phyloP scores from a whole-genome alignment of 2,888 invertebrate species.

The Leptopilina myrica region DNA sequence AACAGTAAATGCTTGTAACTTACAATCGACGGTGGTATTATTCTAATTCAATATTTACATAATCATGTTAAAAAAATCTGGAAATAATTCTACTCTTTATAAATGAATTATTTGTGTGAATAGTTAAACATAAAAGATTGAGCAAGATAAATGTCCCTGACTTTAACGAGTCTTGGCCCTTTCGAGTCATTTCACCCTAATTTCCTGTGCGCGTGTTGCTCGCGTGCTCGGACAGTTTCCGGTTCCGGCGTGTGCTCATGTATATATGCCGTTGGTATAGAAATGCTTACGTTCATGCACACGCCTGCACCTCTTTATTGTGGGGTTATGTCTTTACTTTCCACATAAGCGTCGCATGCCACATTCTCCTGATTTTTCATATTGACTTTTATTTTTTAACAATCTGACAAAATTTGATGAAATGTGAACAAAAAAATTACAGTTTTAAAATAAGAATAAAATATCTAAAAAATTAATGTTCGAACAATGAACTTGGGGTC shows the following conservation, averaged over 20 bases:
- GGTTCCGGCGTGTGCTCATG: constrained; percentile 65
- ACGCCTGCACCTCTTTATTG: constrained; percentile 7
- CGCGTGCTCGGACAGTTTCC: constrained; percentile 67
- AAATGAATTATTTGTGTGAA: too few relatives aligned
- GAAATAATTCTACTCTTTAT: too few relatives aligned
- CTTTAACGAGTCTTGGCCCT: constrained; percentile 2
- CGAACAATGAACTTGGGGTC: too few relatives aligned
- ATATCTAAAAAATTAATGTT: too few relatives aligned
- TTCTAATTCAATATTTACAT: too few relatives aligned
- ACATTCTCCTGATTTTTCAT: not conserved
- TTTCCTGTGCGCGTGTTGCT: constrained; percentile 59
- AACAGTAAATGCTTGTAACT: too few relatives aligned
- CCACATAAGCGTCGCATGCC: not conserved
- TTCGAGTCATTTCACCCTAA: constrained; percentile 55
- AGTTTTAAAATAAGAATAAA: too few relatives aligned
- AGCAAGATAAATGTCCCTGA: constrained; percentile 1
- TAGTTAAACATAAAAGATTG: too few relatives aligned
- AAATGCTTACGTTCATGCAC: constrained; percentile 29
- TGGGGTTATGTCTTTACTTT: not conserved
- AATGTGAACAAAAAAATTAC: too few relatives aligned
- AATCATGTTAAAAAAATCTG: too few relatives aligned
- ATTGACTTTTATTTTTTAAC: not conserved
- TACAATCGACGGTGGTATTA: too few relatives aligned
- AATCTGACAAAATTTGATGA: too few relatives aligned
- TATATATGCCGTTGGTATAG: not conserved